Base-by-base conservation (phyloP, 2,888 invertebrate species). In the Lobophora halterata region DNA sequence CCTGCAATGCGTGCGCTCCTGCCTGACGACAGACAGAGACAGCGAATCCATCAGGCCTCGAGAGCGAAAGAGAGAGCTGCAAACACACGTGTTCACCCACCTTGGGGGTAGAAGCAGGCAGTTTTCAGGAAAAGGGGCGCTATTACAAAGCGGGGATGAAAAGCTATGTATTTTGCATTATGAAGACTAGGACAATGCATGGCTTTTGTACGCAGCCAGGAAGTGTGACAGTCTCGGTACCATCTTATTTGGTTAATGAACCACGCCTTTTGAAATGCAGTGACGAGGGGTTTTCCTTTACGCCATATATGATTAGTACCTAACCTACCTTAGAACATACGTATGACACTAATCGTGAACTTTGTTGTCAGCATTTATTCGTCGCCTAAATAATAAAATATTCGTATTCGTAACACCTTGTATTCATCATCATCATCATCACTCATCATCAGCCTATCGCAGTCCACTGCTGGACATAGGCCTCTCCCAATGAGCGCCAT, bases 1-100 rank as follows among this genome's bases (percentile, higher is more conserved):
- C 86, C 86, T 86, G 86, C 86, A 86, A 75, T 86, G 85, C 86
- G 86, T 82, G 82, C 80, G 86, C 81, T 79, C 76, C 65, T 79
- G 77, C 73, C 64, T 62, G 62, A 50, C 52, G 66, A 32, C 25
- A 36, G 64, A 79, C 24, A 45, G 69, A 64, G 76, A 75, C 42
- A 37, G 55, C 39, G 10, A 38, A 42, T 65, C 50, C 18, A 26
- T 7, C 35, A 27, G 26, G 27, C 29, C 2, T n/a, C 10, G 1
- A n/a, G 33, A 1, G 63, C 19, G 13, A 45, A 67, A 81, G 65
- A 64, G 78, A 77, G 11, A 39, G 58, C 41, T 24, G 31, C 24
- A 59, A 33, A 62, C 73, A 79, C 86, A 86, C 86, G 86, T 87
- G 86, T 74, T 81, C 67, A 57, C 65, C 65, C 61, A 70, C 66